phyloP scores from a whole-genome alignment of 2,113 vertebrate species.

The Microtus richardsoni region DNA sequence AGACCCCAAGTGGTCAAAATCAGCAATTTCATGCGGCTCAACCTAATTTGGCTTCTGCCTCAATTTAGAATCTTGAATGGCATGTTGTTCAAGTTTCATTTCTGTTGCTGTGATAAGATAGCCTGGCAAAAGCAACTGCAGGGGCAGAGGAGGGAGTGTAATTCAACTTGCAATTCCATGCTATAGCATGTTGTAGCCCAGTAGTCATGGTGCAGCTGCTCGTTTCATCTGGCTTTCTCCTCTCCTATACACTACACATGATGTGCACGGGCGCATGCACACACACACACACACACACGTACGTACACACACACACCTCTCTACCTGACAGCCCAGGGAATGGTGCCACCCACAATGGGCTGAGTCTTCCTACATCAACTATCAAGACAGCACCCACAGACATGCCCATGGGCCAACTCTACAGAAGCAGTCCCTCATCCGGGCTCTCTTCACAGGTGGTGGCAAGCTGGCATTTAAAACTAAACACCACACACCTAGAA shows the following conservation, averaged over 20 bases:
- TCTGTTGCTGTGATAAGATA: not conserved
- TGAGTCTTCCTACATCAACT: not conserved
- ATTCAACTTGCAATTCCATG: not conserved
- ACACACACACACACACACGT: not conserved
- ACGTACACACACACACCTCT: not conserved
- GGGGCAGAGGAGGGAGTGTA: fast-evolving
- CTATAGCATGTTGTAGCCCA: not conserved
- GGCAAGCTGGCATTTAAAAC: not conserved
- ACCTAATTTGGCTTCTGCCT: not conserved
- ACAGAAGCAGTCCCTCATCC: not conserved
- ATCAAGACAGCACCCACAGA: not conserved
- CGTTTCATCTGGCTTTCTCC: not conserved
- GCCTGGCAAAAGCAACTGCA: not conserved
- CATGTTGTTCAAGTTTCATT: not conserved
- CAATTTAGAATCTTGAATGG: conserved; percentile 3
- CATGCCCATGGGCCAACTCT: not conserved
- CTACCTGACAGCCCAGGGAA: not conserved
- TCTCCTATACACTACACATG: not conserved
- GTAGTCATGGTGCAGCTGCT: not conserved
- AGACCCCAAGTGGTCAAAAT: not conserved
- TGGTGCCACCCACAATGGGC: not conserved
- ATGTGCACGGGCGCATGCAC: not conserved
- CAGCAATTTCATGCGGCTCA: not conserved
- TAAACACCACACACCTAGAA: not conserved
- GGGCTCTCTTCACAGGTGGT: not conserved